These are phyloP conservation scores for Neosalanx taihuensis DNA, from an alignment of 2,797 vertebrate genomes.

Conservation along the genomic window DNA sequence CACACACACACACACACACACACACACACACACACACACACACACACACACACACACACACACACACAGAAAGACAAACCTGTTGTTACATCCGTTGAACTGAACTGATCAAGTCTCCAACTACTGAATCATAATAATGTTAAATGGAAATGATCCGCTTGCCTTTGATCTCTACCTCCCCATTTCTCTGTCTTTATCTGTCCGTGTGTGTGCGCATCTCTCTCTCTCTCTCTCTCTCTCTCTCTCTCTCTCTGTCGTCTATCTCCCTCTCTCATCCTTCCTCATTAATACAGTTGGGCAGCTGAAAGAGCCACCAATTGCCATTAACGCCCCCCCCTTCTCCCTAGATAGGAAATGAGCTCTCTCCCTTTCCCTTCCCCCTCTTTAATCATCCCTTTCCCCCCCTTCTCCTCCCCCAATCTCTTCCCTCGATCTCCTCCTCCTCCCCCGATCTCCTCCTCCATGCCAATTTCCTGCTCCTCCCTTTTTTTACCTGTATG, in stretches of 20 bases:
- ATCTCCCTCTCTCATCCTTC: not conserved
- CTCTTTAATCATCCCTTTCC: no score
- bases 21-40: not conserved
- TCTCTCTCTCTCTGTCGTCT: not conserved
- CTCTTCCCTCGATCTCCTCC: not conserved
- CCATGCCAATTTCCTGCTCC: not conserved
- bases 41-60: conserved; percentile 3
- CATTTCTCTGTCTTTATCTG: no score
- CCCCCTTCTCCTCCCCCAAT: not conserved
- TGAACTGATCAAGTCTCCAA: no score
- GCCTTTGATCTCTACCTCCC: not conserved
- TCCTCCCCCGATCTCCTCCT: not conserved
- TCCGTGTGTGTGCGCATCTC: no score
- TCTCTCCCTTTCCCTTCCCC: not conserved
- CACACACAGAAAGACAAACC: conserved; percentile 11
- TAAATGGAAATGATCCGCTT: not conserved
- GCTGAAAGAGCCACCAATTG: conserved; percentile 4
- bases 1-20: conserved; percentile 10
- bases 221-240: not conserved
- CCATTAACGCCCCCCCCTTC: conserved; percentile 3
- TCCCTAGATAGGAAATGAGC: conserved; percentile 11
- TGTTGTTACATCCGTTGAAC: conserved; percentile 5
- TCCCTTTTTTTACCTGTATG: not conserved
- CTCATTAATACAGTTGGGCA: conserved; percentile 3
- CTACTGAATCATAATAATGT: no score